Evolutionary conservation across 2,888 invertebrate species (phyloP), one percentile per base, ranked within the genome.

Genomic region (Acronicta aceris): DNA sequence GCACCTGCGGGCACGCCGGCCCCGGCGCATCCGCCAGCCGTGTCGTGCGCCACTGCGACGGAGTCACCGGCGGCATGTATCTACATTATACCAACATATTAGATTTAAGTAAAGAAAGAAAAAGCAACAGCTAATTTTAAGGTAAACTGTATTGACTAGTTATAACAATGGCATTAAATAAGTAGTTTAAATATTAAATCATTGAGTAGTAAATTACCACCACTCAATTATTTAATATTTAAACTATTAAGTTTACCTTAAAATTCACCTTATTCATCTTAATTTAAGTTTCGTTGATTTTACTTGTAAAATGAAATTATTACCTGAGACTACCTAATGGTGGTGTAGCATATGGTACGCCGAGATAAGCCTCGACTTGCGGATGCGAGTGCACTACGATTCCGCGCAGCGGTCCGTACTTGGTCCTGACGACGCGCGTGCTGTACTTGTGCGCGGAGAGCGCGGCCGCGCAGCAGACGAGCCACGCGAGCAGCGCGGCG

Each of bases 61-160:
- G 98, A 61, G 98, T 98, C 87, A 98, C 98, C 76, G 99, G 98
- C 67, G 98, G 98, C 98, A 98, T 98, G 93, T 98, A 99, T 87
- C 97, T 97, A 62, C 8, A 27, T 41, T 30, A 16, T 12, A 9
- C n/a, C 8, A 6, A 55, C 1, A 36, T n/a, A 16, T 13, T 36
- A 36, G 0, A 36, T 36, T 13, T 1, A 36, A 0, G 3, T 12
- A 13, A 36, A 3, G 1, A 36, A 36, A 2, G 10, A 7, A 27
- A 27, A 27, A 7, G 27, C 27, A 27, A 7, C 7, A 3, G 7
- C 5, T 30, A 4, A 30, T 25, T n/a, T n/a, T n/a, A n/a, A n/a
- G n/a, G n/a, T n/a, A n/a, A n/a, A n/a, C n/a, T n/a, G n/a, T n/a
- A n/a, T n/a, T n/a, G n/a, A n/a, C n/a, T n/a, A n/a, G n/a, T n/a